Base-by-base conservation (phyloP, 2,113 vertebrate species). In the Colistium nudipinnis region DNA sequence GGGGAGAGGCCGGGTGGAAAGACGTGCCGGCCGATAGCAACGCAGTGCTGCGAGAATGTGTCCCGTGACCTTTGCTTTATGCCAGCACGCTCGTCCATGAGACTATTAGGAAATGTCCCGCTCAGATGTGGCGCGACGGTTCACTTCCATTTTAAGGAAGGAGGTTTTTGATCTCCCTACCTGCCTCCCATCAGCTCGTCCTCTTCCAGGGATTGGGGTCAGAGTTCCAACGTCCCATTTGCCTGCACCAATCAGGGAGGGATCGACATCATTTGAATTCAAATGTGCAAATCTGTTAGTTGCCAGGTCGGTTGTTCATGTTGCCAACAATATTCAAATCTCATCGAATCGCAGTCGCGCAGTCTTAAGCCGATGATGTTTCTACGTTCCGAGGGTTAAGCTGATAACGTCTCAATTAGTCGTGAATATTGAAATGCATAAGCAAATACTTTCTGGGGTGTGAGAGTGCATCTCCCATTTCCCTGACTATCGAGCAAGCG, bases 151-250 rank as follows among this genome's bases (percentile, higher is more conserved):
- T 59, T 27, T 45, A 45, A 17, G 33, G 22, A 24, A 41, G 60
- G 9, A 12, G 17, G 17, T 20, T 62, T 51, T 36, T 45, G 33
- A 41, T 39, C 6, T 11, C 6, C 7, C 20, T 13, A 56, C 6
- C 9, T 19, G 1, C 10, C 14, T 44, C 6, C 48, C 7, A 20
- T 41, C 22, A 48, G 47, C 12, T 19, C 9, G 20, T 63, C n/a
- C 45, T 24, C 16, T 16, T 20, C n/a, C 14, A 49, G 16, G 0
- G 3, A 62, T 36, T n/a, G 6, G 10, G 9, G 20, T 24, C 11
- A 48, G 47, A 49, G 41, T 60, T 28, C 31, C n/a, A n/a, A n/a
- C n/a, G n/a, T n/a, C n/a, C n/a, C n/a, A 28, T 20, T 54, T 54
- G 5, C 7, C n/a, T 47, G 7, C 20, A 43, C n/a, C 19, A 33